Conservation (phyloP, 2,888 invertebrate species). For the Poecilobothrus nobilitatus region DNA sequence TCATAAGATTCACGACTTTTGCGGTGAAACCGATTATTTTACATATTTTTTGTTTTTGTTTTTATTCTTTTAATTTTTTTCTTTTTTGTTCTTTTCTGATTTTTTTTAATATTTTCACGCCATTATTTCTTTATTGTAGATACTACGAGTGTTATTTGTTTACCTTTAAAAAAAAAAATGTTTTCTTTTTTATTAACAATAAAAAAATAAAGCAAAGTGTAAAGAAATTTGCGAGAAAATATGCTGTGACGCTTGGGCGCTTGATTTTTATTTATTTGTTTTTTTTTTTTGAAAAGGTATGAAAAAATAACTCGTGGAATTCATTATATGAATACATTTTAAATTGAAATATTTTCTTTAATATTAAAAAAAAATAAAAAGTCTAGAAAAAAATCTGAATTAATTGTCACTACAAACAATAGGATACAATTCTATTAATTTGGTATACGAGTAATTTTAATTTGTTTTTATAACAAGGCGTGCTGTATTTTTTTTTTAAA, state of each 20-base stretch:
- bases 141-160: neutral
- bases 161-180: neutral
- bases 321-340: constrained; percentile 1
- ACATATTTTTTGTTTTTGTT: neutral
- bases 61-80: no score
- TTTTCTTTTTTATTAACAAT: neutral
- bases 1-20: constrained; percentile 3
- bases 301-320: neutral
- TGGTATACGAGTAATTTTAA: no score
- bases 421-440: no score
- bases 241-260: neutral
- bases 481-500: no score
- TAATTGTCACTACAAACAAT: no score
- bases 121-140: neutral
- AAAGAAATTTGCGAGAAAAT: neutral
- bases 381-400: neutral
- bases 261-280: neutral
- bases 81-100: no score
- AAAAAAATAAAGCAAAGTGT: neutral
- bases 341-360: neutral
- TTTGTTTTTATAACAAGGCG: no score
- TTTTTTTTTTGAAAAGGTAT: neutral
- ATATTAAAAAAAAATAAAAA: neutral
- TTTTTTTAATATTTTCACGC: neutral
- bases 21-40: neutral